Conservation (phyloP, 2,797 vertebrate species). For the Eulemur rubriventer region DNA sequence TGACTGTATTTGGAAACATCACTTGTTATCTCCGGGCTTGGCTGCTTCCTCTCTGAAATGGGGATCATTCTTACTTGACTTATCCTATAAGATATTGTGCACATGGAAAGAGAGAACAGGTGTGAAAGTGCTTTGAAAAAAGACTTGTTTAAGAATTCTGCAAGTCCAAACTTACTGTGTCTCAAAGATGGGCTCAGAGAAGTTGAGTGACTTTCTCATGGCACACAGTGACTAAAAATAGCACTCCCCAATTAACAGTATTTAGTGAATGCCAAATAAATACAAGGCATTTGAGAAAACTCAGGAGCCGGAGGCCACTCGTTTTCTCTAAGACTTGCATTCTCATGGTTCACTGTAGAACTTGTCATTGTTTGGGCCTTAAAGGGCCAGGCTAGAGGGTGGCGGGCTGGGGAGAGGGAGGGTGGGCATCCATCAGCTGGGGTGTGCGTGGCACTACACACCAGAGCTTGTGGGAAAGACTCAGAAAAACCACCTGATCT, state of each 20-base stretch:
- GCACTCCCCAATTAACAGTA: neutral
- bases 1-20: neutral
- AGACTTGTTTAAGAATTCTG: neutral
- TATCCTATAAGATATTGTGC: neutral
- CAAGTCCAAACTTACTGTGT: neutral
- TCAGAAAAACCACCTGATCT: neutral
- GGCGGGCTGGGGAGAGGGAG: accelerated
- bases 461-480: neutral
- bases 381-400: neutral
- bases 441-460: neutral
- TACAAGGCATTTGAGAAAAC: neutral
- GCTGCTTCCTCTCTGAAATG: neutral
- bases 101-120: neutral
- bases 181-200: neutral
- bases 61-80: neutral
- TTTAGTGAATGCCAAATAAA: neutral
- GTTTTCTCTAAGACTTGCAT: neutral
- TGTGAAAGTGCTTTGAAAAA: neutral
- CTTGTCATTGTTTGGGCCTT: neutral
- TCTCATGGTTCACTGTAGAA: neutral
- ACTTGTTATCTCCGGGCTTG: neutral
- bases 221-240: neutral
- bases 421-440: too few species aligned
- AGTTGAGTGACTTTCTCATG: neutral
- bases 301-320: neutral